These are phyloP conservation scores for Dusona sp. DNA, from an alignment of 2,888 invertebrate genomes.

Conservation along the genomic window DNA sequence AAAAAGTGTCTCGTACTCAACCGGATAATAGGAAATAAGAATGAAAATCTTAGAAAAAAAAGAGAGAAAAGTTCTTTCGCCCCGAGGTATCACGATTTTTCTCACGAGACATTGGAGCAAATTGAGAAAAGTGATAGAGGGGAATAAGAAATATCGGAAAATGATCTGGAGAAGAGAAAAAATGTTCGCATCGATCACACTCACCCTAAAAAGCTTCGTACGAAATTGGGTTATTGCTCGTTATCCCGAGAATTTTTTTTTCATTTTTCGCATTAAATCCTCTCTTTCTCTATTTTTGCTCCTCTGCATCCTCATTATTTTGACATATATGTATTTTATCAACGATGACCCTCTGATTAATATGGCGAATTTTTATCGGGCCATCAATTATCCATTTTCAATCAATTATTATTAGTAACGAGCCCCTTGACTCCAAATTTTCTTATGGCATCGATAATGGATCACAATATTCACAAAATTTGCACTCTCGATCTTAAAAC, in stretches of 20 bases:
- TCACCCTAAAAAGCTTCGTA: slow-evolving; percentile 53
- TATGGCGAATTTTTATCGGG: neutral
- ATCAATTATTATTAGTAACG: neutral
- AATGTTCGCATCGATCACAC: slow-evolving; percentile 54
- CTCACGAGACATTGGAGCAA: slow-evolving; percentile 9
- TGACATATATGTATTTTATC: neutral
- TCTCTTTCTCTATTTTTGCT: neutral
- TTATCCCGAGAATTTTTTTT: slow-evolving; percentile 35
- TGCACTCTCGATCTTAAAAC: neutral
- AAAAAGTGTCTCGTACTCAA: slow-evolving; percentile 14
- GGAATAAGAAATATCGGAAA: neutral
- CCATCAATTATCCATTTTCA: neutral
- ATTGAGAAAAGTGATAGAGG: neutral
- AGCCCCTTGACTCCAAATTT: neutral
- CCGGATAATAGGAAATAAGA: neutral
- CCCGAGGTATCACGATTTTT: slow-evolving; percentile 8
- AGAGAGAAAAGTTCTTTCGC: slow-evolving; percentile 1
- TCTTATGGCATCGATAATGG: neutral
- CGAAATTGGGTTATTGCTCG: slow-evolving; percentile 45
- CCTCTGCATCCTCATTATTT: neutral
- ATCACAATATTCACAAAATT: neutral
- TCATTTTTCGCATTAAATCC: slow-evolving; percentile 6
- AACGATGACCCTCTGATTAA: neutral
- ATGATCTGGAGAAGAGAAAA: slow-evolving; percentile 7
- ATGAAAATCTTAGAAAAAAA: neutral